Percentiles rank a stretch among this genome's conserved stretches.
phyloP scores from a whole-genome alignment of 1,140 invertebrate genomes.

The Drosophila sulfurigaster region DNA sequence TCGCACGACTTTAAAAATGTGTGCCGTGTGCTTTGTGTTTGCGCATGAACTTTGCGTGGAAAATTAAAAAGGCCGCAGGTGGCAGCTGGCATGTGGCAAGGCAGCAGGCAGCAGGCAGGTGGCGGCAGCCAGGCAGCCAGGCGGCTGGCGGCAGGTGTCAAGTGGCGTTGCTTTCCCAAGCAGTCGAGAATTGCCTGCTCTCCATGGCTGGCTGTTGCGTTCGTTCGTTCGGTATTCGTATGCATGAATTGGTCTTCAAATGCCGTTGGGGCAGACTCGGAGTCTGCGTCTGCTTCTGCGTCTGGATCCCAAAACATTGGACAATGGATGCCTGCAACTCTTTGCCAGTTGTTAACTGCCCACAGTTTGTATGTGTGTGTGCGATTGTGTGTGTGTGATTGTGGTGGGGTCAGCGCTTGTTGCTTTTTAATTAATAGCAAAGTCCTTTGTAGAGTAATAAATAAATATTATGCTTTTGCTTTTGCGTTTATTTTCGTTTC shows the following conservation, averaged over 20 bases:
- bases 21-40: slow-evolving; percentile 64
- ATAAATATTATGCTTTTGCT: slow-evolving; percentile 84
- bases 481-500: slow-evolving; percentile 66
- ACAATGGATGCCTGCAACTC: slow-evolving; percentile 46
- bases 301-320: slow-evolving; percentile 40
- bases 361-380: slow-evolving; percentile 8
- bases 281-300: slow-evolving; percentile 25
- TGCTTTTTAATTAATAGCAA: slow-evolving; percentile 85
- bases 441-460: slow-evolving; percentile 85
- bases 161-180: slow-evolving; percentile 38
- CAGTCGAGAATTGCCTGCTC: slow-evolving; percentile 34
- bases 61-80: slow-evolving; percentile 83
- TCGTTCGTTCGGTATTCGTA: slow-evolving; percentile 14
- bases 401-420: slow-evolving; percentile 61
- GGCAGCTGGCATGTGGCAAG: slow-evolving; percentile 52
- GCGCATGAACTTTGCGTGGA: slow-evolving; percentile 76
- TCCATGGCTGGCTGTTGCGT: too few relatives aligned
- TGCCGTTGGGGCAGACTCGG: slow-evolving; percentile 56
- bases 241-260: slow-evolving; percentile 58
- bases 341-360: slow-evolving; percentile 30
- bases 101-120: slow-evolving; percentile 50
- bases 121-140: slow-evolving; percentile 36
- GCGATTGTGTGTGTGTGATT: slow-evolving; percentile 21
- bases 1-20: slow-evolving; percentile 66
- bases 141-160: slow-evolving; percentile 41